phyloP scores from a whole-genome alignment of 2,113 vertebrate genomes.

The Heterochromis multidens region DNA sequence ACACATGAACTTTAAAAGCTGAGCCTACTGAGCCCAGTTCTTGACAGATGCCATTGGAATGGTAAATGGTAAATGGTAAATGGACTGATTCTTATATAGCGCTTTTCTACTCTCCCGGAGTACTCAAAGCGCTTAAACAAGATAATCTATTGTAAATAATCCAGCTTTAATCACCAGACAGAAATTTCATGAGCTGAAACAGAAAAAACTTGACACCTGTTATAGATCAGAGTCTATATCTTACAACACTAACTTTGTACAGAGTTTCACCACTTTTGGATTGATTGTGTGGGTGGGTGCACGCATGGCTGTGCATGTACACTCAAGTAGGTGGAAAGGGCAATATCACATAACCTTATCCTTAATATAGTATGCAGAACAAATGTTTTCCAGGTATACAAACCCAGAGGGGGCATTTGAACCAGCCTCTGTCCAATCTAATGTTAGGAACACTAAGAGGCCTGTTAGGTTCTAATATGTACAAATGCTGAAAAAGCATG shows the following conservation, averaged over 20 bases:
- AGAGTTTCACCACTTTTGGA: background rate
- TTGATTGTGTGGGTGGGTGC: background rate
- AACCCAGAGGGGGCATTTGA: background rate
- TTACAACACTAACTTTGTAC: background rate
- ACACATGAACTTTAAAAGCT: no score
- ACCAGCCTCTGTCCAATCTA: background rate
- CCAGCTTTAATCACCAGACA: no score
- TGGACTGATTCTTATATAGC: no score
- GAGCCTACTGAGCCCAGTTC: no score
- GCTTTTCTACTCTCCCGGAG: no score
- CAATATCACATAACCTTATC: conserved; percentile 21
- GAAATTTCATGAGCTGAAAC: background rate
- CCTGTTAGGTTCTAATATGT: background rate
- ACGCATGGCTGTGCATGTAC: background rate
- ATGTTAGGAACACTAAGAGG: background rate
- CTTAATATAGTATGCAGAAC: conserved; percentile 12
- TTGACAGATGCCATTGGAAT: background rate
- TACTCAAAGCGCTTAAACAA: no score
- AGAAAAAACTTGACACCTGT: background rate
- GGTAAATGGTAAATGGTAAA: no score
- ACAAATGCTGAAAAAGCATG: background rate
- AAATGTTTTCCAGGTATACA: background rate
- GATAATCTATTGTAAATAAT: no score
- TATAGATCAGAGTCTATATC: background rate
- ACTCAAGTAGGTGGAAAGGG: conserved; percentile 15